phyloP scores from a whole-genome alignment of 92 coral and sea anemone species.

The Phenganax subtilis region DNA sequence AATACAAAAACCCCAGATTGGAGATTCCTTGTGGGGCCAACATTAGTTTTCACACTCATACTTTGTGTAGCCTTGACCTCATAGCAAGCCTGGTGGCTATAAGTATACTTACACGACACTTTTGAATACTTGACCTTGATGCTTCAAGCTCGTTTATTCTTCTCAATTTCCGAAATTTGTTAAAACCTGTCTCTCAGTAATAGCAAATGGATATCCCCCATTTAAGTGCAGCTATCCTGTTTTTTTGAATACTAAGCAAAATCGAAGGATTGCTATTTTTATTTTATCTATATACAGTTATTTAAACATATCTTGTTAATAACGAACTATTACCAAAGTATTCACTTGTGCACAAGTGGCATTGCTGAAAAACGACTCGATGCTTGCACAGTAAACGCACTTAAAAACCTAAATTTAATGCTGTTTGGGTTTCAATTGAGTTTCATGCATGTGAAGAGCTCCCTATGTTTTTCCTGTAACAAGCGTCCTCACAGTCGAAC shows the following conservation, averaged over 20 bases:
- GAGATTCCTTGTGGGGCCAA: neutral
- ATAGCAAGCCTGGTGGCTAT: neutral
- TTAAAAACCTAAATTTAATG: neutral
- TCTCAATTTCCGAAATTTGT: slow-evolving; percentile 8
- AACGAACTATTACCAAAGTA: too few relatives aligned
- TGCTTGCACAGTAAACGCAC: neutral
- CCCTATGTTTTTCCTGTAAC: neutral
- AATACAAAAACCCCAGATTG: neutral
- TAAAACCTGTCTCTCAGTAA: slow-evolving; percentile 2
- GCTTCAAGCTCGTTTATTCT: neutral
- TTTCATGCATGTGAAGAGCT: too few relatives aligned
- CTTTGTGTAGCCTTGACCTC: slow-evolving; percentile 8
- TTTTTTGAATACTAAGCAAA: neutral
- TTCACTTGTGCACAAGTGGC: too few relatives aligned
- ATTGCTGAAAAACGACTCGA: neutral
- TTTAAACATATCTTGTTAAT: too few relatives aligned
- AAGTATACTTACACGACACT: slow-evolving; percentile 7
- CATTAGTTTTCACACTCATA: neutral
- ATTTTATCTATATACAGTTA: too few relatives aligned
- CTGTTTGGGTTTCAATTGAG: neutral
- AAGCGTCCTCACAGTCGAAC: slow-evolving; percentile 4
- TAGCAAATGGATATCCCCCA: neutral
- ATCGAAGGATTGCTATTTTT: neutral
- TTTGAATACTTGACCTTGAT: slow-evolving; percentile 1
- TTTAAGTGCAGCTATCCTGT: neutral